Evolutionary conservation across 2,797 vertebrate genomes (phyloP).

Genomic region (Chaetodon trifasciatus): DNA sequence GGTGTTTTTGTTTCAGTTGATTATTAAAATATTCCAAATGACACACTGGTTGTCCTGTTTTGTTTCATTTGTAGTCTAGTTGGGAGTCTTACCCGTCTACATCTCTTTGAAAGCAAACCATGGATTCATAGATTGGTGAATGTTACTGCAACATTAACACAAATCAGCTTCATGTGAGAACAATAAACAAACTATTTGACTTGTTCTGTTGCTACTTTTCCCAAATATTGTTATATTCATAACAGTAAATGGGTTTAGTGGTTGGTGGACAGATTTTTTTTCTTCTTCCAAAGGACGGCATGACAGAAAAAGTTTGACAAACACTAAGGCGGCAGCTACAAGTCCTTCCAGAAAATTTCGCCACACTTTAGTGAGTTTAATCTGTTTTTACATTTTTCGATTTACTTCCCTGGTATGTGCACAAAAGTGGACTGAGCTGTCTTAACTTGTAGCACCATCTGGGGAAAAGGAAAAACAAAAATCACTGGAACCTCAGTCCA

Average conservation of each 20-base stretch:
- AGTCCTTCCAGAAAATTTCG: background rate
- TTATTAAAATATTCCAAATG: too few species aligned
- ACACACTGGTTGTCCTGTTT: too few species aligned
- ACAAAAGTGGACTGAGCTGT: background rate
- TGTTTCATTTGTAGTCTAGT: too few species aligned
- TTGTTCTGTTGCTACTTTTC: background rate
- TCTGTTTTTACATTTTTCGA: constrained; percentile 10
- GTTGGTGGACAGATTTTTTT: background rate
- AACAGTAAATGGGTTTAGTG: background rate
- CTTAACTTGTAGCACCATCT: constrained; percentile 5
- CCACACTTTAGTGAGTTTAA: constrained; percentile 23
- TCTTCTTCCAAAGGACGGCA: background rate
- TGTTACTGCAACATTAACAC: background rate
- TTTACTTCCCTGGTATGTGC: background rate
- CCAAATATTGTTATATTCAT: background rate
- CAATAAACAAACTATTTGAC: background rate
- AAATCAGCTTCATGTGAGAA: background rate
- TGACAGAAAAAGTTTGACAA: constrained; percentile 4
- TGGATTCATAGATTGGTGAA: background rate
- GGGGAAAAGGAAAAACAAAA: background rate
- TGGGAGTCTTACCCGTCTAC: background rate
- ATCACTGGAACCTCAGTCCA: background rate
- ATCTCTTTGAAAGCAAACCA: background rate
- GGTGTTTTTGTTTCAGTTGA: too few species aligned
- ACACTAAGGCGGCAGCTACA: background rate